A percentile compares a stretch with the other conserved stretches of the same genome.
phyloP scores from a whole-genome alignment of 2,113 vertebrate genomes.

The Plotosus lineatus region DNA sequence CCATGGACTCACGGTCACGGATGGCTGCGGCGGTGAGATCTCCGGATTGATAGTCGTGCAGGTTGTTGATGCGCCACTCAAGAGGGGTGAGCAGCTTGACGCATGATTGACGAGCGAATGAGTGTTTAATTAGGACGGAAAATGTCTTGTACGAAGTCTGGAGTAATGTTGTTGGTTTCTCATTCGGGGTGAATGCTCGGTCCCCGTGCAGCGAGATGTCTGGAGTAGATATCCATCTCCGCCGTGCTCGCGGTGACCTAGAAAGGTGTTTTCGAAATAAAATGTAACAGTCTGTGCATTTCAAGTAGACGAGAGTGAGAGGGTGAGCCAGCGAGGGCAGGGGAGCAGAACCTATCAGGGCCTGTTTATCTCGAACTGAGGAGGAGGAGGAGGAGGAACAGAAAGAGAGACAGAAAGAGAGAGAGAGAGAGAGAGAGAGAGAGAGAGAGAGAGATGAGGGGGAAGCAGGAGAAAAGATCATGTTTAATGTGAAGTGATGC shows the following conservation, averaged over 20 bases:
- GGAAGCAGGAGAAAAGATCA: constrained; percentile 4
- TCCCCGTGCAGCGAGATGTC: not conserved
- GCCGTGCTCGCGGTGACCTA: not conserved
- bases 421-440: not conserved
- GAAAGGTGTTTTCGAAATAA: constrained; percentile 1
- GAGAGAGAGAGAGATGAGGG: not conserved
- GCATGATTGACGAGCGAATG: no score
- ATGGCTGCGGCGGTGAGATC: no score
- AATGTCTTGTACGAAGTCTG: not conserved
- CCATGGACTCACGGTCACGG: no score
- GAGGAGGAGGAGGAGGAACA: no score
- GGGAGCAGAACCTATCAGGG: not conserved
- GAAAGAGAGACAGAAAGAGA: not conserved
- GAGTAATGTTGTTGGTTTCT: not conserved
- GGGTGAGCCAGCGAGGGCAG: not conserved
- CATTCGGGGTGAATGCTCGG: not conserved
- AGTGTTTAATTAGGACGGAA: not conserved
- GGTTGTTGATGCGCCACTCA: no score
- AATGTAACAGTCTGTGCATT: constrained; percentile 17
- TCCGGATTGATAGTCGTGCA: no score
- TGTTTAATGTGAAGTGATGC: constrained; percentile 22
- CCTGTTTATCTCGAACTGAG: constrained; percentile 1
- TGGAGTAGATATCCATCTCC: constrained; percentile 10
- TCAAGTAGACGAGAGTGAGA: not conserved
- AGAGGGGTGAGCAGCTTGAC: no score